Base-by-base conservation (phyloP, 1,140 invertebrate genomes). In the Pseudomyrmex concolor region DNA sequence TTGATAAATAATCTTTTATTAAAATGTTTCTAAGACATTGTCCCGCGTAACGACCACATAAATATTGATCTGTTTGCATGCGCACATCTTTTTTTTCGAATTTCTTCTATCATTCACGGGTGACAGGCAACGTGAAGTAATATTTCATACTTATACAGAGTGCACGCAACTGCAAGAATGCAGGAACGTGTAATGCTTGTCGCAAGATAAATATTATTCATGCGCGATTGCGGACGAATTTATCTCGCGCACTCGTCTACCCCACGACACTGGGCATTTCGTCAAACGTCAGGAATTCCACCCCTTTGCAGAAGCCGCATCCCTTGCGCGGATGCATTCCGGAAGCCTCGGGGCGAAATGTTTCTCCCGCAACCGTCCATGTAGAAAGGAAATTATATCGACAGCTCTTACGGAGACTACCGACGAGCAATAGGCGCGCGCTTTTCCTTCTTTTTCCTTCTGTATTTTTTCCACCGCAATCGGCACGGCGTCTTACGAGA, bases 381-480 rank as follows among this genome's bases (percentile, higher is more conserved):
- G 68, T 57, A 45, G 57, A 78, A 84, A 60, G 62, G 67, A 66
- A 84, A 84, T 78, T 86, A 78, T 72, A 86, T 78, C 67, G 84
- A 86, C 84, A 86, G 84, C 66, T 84, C 54, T 77, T 76, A 77
- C 71, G 57, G 5, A 54, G 66, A 70, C 82, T 67, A 64, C 62
- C 50, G 80, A 76, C 70, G 72, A 57, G 59, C 81, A 77, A 57
- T 55, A 55, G 64, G 51, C 72, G 72, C 50, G 34, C 34, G 34
- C 59, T 83, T 83, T 83, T 50, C 57, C 22, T 57, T 45, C 12
- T 43, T 76, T 73, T 50, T 17, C 8, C 22, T 63, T 50, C 43
- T 48, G 43, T 15, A 12, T 57, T 85, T 74, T 66, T 67, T 84
- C 66, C 55, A 34, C 51, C 34, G 25, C 57, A 59, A 77, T 84